Percentiles rank a stretch among this genome's conserved stretches.
phyloP scores from a whole-genome alignment of 2,113 vertebrate species.

The Cebidichthys violaceus region DNA sequence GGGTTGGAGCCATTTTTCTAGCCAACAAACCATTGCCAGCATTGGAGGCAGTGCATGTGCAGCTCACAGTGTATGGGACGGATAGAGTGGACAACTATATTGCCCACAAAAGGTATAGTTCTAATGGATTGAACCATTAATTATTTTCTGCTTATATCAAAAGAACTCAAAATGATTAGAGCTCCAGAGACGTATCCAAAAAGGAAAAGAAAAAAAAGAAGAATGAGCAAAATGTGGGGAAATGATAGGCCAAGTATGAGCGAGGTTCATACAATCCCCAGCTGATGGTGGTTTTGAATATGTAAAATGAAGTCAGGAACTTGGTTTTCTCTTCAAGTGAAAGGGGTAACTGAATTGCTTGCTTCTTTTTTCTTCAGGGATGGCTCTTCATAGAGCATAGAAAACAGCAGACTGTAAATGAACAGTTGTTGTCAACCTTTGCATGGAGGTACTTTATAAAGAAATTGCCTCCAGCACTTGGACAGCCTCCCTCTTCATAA shows the following conservation, averaged over 20 bases:
- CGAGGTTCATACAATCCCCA: conserved; percentile 17
- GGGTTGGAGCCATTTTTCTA: background rate
- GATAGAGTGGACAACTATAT: background rate
- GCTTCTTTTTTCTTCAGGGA: background rate
- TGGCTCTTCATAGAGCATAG: background rate
- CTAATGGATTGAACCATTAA: background rate
- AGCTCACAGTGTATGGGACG: background rate
- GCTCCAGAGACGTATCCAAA: conserved; percentile 1
- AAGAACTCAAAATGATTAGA: background rate
- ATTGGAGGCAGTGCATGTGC: background rate
- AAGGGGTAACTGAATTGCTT: background rate
- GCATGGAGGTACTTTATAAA: background rate
- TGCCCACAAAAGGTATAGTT: background rate
- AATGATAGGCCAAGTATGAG: background rate
- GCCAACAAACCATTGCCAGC: conserved; percentile 6
- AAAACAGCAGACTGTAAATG: background rate
- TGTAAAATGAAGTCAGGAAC: background rate
- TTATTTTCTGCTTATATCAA: background rate
- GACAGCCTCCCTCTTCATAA: background rate
- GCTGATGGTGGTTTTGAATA: background rate
- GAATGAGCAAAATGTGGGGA: background rate
- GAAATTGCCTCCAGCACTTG: background rate
- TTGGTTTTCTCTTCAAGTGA: background rate
- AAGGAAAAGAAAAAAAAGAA: background rate
- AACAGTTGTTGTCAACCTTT: background rate